phyloP scores from a whole-genome alignment of 2,113 vertebrate species.

The Sinocyclocheilus maitianheensis region DNA sequence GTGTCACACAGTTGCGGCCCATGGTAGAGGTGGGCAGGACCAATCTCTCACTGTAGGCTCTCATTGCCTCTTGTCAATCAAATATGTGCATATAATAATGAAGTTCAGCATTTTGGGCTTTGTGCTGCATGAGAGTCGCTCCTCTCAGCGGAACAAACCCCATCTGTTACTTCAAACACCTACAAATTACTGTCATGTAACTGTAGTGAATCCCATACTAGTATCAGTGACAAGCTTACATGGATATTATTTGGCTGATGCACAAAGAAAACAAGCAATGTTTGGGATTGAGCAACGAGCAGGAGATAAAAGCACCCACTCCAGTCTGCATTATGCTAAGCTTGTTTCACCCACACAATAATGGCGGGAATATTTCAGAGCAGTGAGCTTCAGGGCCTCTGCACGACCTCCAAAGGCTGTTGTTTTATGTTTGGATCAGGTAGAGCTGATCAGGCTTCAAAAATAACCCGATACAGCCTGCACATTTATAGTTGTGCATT shows the following conservation, averaged over 20 bases:
- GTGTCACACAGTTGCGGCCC: conserved; percentile 33
- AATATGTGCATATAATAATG: conserved; percentile 47
- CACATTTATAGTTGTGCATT: background rate
- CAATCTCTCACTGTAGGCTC: conserved; percentile 52
- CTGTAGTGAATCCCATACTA: background rate
- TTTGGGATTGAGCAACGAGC: conserved; percentile 5
- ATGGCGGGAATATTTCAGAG: conserved; percentile 3
- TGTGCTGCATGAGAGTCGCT: conserved; percentile 1
- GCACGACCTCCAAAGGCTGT: background rate
- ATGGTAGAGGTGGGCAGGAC: conserved; percentile 56
- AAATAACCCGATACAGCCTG: background rate
- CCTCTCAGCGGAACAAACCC: conserved; percentile 27
- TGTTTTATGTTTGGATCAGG: conserved; percentile 12
- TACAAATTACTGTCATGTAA: conserved; percentile 47
- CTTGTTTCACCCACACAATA: conserved; percentile 28
- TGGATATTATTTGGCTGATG: conserved; percentile 19
- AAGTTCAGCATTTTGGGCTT: conserved; percentile 18
- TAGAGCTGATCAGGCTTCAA: background rate
- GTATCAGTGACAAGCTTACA: conserved; percentile 40
- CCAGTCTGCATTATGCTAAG: conserved; percentile 27
- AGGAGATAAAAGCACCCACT: conserved; percentile 31
- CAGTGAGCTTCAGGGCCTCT: conserved; percentile 5
- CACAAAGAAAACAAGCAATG: conserved; percentile 8
- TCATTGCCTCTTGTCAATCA: conserved; percentile 63
- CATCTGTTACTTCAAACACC: conserved; percentile 54